Evolutionary conservation across 2,113 vertebrate genomes (phyloP).

Genomic region (Amblyopsis rosae): DNA sequence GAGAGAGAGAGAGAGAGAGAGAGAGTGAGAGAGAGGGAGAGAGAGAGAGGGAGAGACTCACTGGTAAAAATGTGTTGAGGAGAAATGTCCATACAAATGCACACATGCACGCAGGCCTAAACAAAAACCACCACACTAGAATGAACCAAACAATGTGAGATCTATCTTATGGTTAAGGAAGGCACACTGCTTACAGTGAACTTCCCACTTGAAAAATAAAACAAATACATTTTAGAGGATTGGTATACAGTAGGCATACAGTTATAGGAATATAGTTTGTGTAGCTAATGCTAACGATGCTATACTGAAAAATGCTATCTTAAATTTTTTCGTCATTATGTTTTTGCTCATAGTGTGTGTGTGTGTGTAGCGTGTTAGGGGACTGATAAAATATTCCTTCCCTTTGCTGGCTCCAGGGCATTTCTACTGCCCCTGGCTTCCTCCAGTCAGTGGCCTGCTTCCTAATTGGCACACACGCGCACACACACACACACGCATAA

Average conservation of each 20-base stretch:
- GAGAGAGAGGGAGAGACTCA: slow-evolving; percentile 17
- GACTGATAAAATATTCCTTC: slow-evolving; percentile 72
- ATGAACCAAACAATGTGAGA: too few relatives aligned
- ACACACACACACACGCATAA: slow-evolving; percentile 75
- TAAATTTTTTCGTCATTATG: slow-evolving; percentile 71
- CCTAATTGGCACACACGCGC: slow-evolving; percentile 94
- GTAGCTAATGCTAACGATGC: slow-evolving; percentile 59
- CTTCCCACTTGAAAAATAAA: not conserved
- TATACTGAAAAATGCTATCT: slow-evolving; percentile 54
- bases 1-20: slow-evolving; percentile 30
- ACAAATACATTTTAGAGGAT: slow-evolving; percentile 1
- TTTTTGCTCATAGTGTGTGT: slow-evolving; percentile 51
- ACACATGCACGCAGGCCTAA: slow-evolving; percentile 2
- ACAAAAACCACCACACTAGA: too few relatives aligned
- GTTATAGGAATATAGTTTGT: too few relatives aligned
- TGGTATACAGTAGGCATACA: too few relatives aligned
- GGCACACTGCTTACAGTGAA: not conserved
- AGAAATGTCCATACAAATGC: slow-evolving; percentile 8
- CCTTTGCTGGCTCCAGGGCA: slow-evolving; percentile 91
- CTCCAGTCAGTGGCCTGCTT: slow-evolving; percentile 93
- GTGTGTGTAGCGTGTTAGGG: slow-evolving; percentile 64
- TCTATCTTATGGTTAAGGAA: not conserved
- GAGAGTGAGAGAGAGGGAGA: slow-evolving; percentile 41
- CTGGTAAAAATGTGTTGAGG: slow-evolving; percentile 3
- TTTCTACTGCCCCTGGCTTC: slow-evolving; percentile 91